These are phyloP conservation scores for Drosophila greeni DNA, from an alignment of 2,888 invertebrate species.

Conservation along the genomic window DNA sequence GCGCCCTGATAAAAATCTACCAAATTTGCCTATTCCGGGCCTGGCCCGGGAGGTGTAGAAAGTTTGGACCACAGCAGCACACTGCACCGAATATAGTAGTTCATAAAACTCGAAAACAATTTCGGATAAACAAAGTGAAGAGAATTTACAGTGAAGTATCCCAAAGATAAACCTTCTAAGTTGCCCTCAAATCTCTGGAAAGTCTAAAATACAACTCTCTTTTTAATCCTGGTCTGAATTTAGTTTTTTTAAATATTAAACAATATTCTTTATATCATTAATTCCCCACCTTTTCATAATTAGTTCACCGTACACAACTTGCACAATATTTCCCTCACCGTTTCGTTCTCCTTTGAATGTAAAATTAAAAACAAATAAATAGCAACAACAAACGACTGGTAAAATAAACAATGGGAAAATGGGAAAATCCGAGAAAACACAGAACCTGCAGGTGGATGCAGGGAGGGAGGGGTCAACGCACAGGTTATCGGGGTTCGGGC, in stretches of 20 bases:
- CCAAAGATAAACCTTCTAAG: neutral
- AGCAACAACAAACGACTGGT: constrained; percentile 60
- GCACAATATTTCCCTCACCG: constrained; percentile 55
- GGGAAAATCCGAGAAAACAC: constrained; percentile 23
- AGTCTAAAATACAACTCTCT: neutral
- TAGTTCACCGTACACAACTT: constrained; percentile 36
- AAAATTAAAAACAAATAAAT: constrained; percentile 67
- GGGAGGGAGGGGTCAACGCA: constrained; percentile 27
- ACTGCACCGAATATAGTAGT: constrained; percentile 42
- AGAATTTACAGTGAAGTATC: constrained; percentile 18
- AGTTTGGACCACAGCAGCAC: constrained; percentile 47
- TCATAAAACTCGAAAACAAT: constrained; percentile 33
- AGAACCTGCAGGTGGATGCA: constrained; percentile 9
- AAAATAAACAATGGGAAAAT: constrained; percentile 57
- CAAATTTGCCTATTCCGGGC: constrained; percentile 62
- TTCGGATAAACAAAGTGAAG: constrained; percentile 45
- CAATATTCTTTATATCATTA: neutral
- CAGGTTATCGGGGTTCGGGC: constrained; percentile 27
- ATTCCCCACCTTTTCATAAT: neutral
- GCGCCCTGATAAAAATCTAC: constrained; percentile 57
- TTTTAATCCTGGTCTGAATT: neutral
- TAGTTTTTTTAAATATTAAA: neutral
- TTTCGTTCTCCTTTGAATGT: constrained; percentile 35
- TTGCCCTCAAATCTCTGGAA: neutral
- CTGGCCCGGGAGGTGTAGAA: constrained; percentile 49